A percentile compares a stretch with the other conserved stretches of the same genome.
Conservation (phyloP, 2,888 invertebrate genomes). For the Pegoplata infirma region DNA sequence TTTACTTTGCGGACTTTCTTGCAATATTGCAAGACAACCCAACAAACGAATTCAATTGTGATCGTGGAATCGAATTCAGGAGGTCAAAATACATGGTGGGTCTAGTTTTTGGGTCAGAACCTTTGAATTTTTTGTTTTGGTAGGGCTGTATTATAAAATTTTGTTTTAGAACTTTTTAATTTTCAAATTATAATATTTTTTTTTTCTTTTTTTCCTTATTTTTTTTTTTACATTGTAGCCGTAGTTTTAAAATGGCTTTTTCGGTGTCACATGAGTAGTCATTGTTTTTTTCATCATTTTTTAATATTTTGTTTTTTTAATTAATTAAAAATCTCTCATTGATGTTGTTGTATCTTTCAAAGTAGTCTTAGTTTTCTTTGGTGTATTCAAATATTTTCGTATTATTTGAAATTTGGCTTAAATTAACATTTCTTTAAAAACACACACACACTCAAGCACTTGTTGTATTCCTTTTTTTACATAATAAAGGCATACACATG, state of each 20-base stretch:
- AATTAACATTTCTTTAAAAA: background rate
- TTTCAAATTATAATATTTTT: no score
- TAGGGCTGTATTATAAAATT: no score
- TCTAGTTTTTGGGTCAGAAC: no score
- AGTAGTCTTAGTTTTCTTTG: constrained; percentile 47
- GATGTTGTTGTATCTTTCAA: constrained; percentile 40
- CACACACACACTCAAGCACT: background rate
- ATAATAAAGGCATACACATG: background rate
- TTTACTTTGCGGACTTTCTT: no score
- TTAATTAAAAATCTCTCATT: constrained; percentile 16
- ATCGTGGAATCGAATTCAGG: no score
- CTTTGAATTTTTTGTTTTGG: no score
- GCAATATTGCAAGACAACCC: no score
- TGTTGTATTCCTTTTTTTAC: background rate
- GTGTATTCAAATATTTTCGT: constrained; percentile 12
- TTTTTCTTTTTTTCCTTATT: background rate
- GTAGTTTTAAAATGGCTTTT: constrained; percentile 32
- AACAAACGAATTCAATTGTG: no score
- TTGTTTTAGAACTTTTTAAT: no score
- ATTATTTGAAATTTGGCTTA: constrained; percentile 14
- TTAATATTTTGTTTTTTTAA: constrained; percentile 2
- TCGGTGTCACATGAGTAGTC: constrained; percentile 49
- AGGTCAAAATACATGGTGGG: no score
- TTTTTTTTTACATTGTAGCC: constrained; percentile 35
- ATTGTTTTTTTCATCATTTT: constrained; percentile 32